Percentiles rank a stretch among this genome's conserved stretches.
These are phyloP conservation scores for Phyllostomus hastatus DNA, from an alignment of 2,113 vertebrate genomes.

Conservation along the genomic window DNA sequence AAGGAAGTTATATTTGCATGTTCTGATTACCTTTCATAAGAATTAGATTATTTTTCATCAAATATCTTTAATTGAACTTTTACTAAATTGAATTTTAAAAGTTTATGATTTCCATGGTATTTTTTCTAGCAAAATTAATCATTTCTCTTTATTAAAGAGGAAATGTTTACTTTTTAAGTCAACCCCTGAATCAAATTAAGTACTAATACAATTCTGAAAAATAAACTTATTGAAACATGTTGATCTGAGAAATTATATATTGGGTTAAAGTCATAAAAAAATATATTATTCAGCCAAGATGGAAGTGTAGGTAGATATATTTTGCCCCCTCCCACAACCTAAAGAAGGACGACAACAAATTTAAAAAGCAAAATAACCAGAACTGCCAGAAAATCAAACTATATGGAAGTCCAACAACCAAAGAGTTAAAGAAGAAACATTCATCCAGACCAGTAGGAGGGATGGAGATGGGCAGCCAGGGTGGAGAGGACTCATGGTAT, in stretches of 20 bases:
- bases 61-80: neutral
- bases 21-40: neutral
- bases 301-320: too few species aligned
- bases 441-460: too few species aligned
- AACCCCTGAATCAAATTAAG: neutral
- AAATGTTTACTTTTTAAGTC: neutral
- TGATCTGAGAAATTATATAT: constrained; percentile 42
- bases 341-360: too few species aligned
- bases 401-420: too few species aligned
- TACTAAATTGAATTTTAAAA: neutral
- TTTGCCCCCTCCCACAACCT: too few species aligned
- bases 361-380: too few species aligned
- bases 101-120: neutral
- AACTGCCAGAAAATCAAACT: too few species aligned
- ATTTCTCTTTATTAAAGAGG: neutral
- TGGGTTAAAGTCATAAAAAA: constrained; percentile 64
- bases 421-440: too few species aligned
- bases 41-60: neutral
- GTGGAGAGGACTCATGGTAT: too few species aligned
- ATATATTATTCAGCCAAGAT: neutral
- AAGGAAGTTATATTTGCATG: neutral
- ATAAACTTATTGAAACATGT: constrained; percentile 9
- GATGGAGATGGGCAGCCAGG: too few species aligned
- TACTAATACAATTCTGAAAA: neutral
- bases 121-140: neutral